Percentiles rank a stretch among this genome's conserved stretches.
Conservation (phyloP, 1,140 invertebrate genomes). For the Eriocheir sinensis region DNA sequence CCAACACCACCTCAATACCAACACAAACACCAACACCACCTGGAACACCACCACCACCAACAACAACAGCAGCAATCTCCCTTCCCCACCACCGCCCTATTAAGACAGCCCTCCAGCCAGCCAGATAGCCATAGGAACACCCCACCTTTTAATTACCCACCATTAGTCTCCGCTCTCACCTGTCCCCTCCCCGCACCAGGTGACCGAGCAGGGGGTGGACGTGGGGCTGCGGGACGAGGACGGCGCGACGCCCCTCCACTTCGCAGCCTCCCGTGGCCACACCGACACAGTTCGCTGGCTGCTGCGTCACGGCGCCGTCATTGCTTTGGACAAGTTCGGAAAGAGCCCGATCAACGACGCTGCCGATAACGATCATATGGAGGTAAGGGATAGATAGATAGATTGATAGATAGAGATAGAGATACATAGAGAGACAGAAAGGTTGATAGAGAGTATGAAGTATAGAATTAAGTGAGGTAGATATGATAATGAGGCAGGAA, state of each 20-base stretch:
- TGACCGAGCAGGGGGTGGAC: slow-evolving; percentile 91
- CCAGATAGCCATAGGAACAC: too few relatives aligned
- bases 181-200: slow-evolving; percentile 82
- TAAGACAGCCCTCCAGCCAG: too few relatives aligned
- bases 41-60: neutral
- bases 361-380: slow-evolving; percentile 92
- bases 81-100: too few relatives aligned
- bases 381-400: slow-evolving; percentile 84
- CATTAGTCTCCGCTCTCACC: neutral
- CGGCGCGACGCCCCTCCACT: slow-evolving; percentile 88
- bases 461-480: neutral
- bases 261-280: slow-evolving; percentile 91
- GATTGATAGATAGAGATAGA: neutral
- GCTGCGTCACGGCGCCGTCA: slow-evolving; percentile 88
- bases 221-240: slow-evolving; percentile 92
- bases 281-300: slow-evolving; percentile 91
- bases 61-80: neutral
- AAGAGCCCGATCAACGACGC: slow-evolving; percentile 94
- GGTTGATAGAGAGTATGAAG: neutral
- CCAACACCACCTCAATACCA: slow-evolving; percentile 35
- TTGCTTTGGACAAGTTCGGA: slow-evolving; percentile 91
- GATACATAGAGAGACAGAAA: neutral
- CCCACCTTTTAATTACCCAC: neutral
- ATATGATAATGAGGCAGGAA: neutral
- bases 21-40: slow-evolving; percentile 26